phyloP scores from a whole-genome alignment of 2,113 vertebrate genomes.

The Herpailurus yagouaroundi region DNA sequence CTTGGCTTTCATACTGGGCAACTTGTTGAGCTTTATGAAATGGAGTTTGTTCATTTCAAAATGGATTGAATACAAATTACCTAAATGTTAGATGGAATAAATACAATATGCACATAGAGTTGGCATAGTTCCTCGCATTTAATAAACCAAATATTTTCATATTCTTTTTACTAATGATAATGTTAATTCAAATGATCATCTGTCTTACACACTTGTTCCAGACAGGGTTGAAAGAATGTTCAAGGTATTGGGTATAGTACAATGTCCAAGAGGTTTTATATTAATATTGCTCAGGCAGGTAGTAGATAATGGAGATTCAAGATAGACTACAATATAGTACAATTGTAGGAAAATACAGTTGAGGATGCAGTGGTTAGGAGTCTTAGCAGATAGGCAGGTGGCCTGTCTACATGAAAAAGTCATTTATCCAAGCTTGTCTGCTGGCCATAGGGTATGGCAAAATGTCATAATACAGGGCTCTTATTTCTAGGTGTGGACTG shows the following conservation, averaged over 20 bases:
- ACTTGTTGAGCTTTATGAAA: background rate
- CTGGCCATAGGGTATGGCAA: background rate
- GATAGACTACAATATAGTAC: background rate
- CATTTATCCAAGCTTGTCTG: background rate
- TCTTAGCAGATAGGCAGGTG: background rate
- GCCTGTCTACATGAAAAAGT: background rate
- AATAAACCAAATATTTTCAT: background rate
- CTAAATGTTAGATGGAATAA: background rate
- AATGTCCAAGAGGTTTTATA: background rate
- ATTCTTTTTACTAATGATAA: background rate
- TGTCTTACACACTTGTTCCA: background rate
- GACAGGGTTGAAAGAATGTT: background rate
- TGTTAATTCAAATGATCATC: background rate
- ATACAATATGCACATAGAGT: background rate
- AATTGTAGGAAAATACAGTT: background rate
- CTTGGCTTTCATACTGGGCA: background rate
- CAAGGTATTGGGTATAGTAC: background rate
- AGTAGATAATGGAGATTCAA: background rate
- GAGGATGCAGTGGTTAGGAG: background rate
- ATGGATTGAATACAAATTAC: background rate
- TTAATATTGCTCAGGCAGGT: background rate
- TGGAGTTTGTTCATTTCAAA: constrained; percentile 10
- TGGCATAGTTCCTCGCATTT: background rate
- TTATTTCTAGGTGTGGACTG: background rate
- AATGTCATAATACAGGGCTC: background rate